Percentiles rank a stretch among this genome's conserved stretches.
phyloP scores from a whole-genome alignment of 2,113 vertebrate genomes.

The Callorhinus ursinus region DNA sequence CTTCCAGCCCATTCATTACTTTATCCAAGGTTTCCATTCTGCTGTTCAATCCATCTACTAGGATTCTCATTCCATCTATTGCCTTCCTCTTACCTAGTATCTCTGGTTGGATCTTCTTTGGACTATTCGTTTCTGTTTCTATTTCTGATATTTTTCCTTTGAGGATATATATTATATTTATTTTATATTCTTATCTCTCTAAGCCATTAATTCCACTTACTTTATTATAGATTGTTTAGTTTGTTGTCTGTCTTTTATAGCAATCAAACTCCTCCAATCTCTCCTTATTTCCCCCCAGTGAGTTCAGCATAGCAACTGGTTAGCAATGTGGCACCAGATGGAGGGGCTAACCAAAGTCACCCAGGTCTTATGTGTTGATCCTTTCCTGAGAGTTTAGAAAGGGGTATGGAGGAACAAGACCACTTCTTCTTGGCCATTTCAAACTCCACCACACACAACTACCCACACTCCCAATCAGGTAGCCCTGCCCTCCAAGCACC shows the following conservation, averaged over 20 bases:
- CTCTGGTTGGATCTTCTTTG: background rate
- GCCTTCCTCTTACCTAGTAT: background rate
- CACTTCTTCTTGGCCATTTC: background rate
- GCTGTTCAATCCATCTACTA: background rate
- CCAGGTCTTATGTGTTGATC: background rate
- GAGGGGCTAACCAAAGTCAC: background rate
- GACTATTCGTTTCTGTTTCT: background rate
- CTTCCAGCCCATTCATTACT: background rate
- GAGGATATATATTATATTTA: conserved; percentile 8
- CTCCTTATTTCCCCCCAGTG: background rate
- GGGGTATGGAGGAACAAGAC: background rate
- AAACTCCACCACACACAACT: background rate
- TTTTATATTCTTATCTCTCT: conserved; percentile 5
- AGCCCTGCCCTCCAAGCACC: background rate
- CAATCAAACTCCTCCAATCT: background rate
- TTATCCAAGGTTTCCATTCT: background rate
- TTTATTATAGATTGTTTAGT: background rate
- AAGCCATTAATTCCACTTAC: background rate
- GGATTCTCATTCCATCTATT: background rate
- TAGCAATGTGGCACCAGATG: background rate
- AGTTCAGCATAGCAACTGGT: background rate
- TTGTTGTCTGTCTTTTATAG: background rate
- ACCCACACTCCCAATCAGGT: background rate
- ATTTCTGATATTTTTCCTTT: conserved; percentile 4
- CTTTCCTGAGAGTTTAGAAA: background rate